Conservation (phyloP, 2,888 invertebrate genomes). For the Chloroclysta siterata region DNA sequence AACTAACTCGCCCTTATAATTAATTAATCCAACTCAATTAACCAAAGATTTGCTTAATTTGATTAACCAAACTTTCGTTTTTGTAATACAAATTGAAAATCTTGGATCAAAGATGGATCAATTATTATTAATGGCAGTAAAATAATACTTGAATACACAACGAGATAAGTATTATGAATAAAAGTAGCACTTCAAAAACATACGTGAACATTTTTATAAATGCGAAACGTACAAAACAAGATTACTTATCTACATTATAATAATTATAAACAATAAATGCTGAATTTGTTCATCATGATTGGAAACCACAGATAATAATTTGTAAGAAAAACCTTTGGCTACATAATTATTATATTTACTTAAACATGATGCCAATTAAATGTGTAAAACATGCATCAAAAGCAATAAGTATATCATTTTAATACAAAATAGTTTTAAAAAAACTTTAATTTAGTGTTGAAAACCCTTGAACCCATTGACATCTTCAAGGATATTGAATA, state of each 20-base stretch:
- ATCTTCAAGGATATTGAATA: neutral
- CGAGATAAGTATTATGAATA: conserved; percentile 28
- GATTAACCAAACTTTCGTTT: neutral
- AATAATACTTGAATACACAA: conserved; percentile 48
- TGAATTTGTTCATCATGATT: conserved; percentile 13
- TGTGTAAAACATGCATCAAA: conserved; percentile 1
- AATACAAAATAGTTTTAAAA: neutral
- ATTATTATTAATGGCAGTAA: conserved; percentile 8
- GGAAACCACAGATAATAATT: neutral
- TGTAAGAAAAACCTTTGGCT: neutral
- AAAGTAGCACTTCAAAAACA: conserved; percentile 41
- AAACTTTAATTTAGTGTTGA: neutral
- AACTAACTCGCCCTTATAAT: conserved; percentile 9
- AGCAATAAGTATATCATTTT: neutral
- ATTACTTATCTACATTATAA: conserved; percentile 2
- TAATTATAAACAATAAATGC: conserved; percentile 19
- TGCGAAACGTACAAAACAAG: conserved; percentile 29
- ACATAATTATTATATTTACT: neutral
- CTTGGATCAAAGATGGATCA: neutral
- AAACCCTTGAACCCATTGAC: neutral
- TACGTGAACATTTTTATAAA: conserved; percentile 35
- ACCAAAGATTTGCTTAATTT: neutral
- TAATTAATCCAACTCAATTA: conserved; percentile 1
- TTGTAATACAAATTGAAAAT: neutral
- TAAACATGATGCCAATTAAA: neutral